Evolutionary conservation across 1,140 invertebrate genomes (phyloP).

Genomic region (Heliothis subflexa): DNA sequence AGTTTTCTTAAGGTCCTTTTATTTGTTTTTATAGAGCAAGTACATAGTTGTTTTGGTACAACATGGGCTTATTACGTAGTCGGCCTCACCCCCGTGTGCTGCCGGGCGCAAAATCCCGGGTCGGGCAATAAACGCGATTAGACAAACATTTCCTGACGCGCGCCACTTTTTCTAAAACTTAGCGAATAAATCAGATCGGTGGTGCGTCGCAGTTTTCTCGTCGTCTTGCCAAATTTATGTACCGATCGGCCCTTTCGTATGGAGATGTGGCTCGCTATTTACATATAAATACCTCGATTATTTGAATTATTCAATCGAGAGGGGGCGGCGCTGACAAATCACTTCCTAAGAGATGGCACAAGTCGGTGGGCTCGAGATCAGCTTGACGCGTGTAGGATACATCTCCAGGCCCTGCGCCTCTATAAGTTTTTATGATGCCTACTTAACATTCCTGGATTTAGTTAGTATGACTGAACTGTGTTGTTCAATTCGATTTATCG

Average conservation of each 20-base stretch:
- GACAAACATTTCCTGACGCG: conserved; percentile 85
- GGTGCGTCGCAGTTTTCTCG: conserved; percentile 83
- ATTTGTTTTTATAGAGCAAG: conserved; percentile 14
- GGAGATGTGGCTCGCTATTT: conserved; percentile 84
- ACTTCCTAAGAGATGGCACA: conserved; percentile 84
- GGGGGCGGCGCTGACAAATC: conserved; percentile 86
- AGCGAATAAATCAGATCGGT: conserved; percentile 84
- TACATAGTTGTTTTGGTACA: conserved; percentile 37
- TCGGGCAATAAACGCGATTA: conserved; percentile 82
- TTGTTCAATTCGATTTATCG: conserved; percentile 41
- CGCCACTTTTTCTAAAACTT: conserved; percentile 84
- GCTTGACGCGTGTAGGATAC: conserved; percentile 72
- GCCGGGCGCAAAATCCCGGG: conserved; percentile 73
- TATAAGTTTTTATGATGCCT: conserved; percentile 52
- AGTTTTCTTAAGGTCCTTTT: background rate
- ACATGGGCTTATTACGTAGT: conserved; percentile 15
- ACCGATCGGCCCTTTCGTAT: conserved; percentile 85
- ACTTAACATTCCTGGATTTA: conserved; percentile 47
- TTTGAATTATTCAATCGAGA: conserved; percentile 87
- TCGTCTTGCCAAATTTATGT: conserved; percentile 86
- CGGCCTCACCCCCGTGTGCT: conserved; percentile 61
- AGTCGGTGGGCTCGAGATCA: conserved; percentile 77
- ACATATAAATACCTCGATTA: conserved; percentile 86
- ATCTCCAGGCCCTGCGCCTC: conserved; percentile 17
- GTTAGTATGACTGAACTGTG: conserved; percentile 42